Base-by-base conservation (phyloP, 2,797 vertebrate species). In the Menidia menidia region DNA sequence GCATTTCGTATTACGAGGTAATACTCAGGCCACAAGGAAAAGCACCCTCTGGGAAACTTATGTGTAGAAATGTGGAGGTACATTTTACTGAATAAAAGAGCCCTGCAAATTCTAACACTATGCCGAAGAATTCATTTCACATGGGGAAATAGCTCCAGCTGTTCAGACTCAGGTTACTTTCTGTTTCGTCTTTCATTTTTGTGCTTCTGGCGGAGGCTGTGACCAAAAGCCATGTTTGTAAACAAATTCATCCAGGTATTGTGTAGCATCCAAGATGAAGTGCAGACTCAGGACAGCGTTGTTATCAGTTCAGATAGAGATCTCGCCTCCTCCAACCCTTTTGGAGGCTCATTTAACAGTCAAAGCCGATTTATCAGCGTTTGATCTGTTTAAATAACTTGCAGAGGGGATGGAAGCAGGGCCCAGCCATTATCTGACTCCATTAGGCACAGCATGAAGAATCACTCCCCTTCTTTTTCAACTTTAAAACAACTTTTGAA, bases 321-420 rank as follows among this genome's bases (percentile, higher is more conserved):
- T 81, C 80, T 80, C 68, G 50, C 72, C 71, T 82, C 76, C 73
- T 85, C 76, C 73, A 68, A 67, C 76, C 69, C 64, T 64, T 53
- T 73, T 67, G 77, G 61, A 70, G 64, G 68, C 80, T 90, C 78
- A 83, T 90, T 86, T 88, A 66, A 84, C 87, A 87, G 75, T 83
- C 80, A 58, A 59, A 77, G 77, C 68, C 85, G 82, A 79, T 89
- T 88, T 87, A 88, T 91, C 87, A 80, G 72, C 51, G 51, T 80
- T 77, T 87, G 78, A 90, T 92, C 89, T 88, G 88, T 88, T 92
- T 88, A 88, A 87, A 89, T 75, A 87, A 81, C 78, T 75, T 65
- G 76, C 48, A 85, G 68, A 66, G 42, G 39, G 48, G 73, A 87
- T 77, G 75, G 86, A 85, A 81, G 78, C 81, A 48, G 82, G 60